Base-by-base conservation (phyloP, 2,888 invertebrate genomes). In the Allophyes oxyacanthae region DNA sequence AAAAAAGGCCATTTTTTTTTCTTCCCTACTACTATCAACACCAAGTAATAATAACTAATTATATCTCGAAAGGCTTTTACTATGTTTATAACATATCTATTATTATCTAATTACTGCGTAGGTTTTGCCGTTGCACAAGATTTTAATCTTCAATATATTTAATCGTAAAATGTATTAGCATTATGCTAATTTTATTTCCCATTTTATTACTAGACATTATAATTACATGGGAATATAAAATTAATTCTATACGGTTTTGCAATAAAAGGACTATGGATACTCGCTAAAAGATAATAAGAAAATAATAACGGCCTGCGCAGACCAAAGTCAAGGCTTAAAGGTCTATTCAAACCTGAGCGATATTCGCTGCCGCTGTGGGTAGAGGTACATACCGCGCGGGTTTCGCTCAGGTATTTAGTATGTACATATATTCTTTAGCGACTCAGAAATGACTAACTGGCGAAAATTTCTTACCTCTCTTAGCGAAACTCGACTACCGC, bases 91-190 rank as follows among this genome's bases (percentile, higher is more conserved):
- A n/a, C n/a, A n/a, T n/a, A n/a, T n/a, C n/a, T 28, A 37, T 33
- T 41, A 32, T 41, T 40, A 13, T 37, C 37, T 56, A 45, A 65
- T 56, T 44, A 28, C 30, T 20, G 15, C 46, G 30, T 50, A 26
- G 49, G 50, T 41, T 41, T 63, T 32, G 53, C 43, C 50, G 30
- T 49, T 44, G 25, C 28, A 8, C 11, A 56, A 56, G 44, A 52
- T 44, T 51, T 45, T 45, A 51, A 49, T 52, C 41, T 52, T 37
- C 36, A 34, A 33, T 43, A 37, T 25, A 52, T 51, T 51, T 51
- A 53, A 61, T 69, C 48, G 45, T 54, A 57, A 53, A 54, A 55
- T 64, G 51, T 64, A 56, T 53, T 36, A 62, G 40, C 26, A 30
- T 20, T 38, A 60, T 63, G 52, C 13, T 44, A 66, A 68, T 60